Base-by-base conservation (phyloP, 2,888 invertebrate genomes). In the Beris morrisii region DNA sequence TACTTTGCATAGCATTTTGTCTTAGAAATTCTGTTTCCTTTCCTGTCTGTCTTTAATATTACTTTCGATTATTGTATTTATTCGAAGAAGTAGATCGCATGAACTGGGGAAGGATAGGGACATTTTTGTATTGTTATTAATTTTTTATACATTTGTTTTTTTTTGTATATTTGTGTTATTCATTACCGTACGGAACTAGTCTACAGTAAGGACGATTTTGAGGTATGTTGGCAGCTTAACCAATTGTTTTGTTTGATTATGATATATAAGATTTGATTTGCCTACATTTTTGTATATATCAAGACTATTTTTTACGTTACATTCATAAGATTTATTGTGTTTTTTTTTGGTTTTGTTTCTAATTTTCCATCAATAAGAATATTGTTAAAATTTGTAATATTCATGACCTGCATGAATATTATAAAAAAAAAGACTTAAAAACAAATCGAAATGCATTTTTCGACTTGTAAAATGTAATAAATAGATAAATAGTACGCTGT, bases 271-370 rank as follows among this genome's bases (percentile, higher is more conserved):
- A 56, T 15, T 38, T 11, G 32, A 13, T 30, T 56, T 6, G 43
- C 32, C n/a, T 6, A 6, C 22, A 30, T 6, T 54, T 54, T 15
- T 38, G 13, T 56, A 30, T 22, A 22, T 38, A 22, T 44, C 11
- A 11, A 7, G 43, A 43, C 9, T 32, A n/a, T 53, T 58, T 30
- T 50, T 57, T 65, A 38, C 43, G 43, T 56, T 65, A 66, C 58
- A 66, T 69, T 69, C 68, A 69, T 69, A 68, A 68, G 68, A 68
- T 56, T 56, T 68, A 52, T 56, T 31, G 31, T 63, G 64, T 9
- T 59, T 45, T 45, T 55, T 13, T 56, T 30, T 22, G n/a, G 7
- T 56, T 38, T 53, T 48, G 6, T 56, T 63, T 15, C 32, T 52
- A 57, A 53, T 28, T 53, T 22, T 7, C 4, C 38, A 7, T 38